phyloP scores from a whole-genome alignment of 2,888 invertebrate genomes.

The Leucozona laternaria region DNA sequence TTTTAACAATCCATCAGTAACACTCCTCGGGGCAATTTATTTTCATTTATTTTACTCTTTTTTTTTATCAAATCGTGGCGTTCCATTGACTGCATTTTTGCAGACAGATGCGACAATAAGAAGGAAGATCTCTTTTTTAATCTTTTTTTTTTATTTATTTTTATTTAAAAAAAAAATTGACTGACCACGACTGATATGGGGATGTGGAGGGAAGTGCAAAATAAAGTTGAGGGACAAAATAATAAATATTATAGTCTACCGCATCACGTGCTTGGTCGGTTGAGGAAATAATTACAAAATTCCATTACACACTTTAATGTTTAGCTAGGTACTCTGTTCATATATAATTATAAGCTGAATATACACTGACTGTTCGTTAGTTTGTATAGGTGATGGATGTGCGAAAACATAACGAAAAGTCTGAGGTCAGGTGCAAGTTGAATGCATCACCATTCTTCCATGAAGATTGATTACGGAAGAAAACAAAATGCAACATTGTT shows the following conservation, averaged over 20 bases:
- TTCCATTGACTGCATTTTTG: constrained; percentile 63
- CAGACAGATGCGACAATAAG: constrained; percentile 44
- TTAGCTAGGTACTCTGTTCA: background rate
- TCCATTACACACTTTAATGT: constrained; percentile 63
- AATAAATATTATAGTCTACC: constrained; percentile 13
- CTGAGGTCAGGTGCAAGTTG: constrained; percentile 61
- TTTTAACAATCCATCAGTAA: constrained; percentile 35
- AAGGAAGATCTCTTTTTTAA: constrained; percentile 17
- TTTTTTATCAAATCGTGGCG: constrained; percentile 32
- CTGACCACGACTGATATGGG: constrained; percentile 32
- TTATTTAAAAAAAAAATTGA: background rate
- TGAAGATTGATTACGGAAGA: constrained; percentile 42
- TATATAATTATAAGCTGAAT: background rate
- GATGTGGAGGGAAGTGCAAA: background rate
- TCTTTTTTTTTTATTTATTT: constrained; percentile 8
- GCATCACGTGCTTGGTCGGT: constrained; percentile 59
- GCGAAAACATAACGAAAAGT: background rate
- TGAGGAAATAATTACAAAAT: constrained; percentile 67
- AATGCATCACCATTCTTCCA: constrained; percentile 40
- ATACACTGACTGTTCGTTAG: background rate
- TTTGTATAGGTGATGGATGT: background rate
- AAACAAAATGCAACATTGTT: constrained; percentile 48
- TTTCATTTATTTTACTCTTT: constrained; percentile 7
- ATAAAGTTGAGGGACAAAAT: constrained; percentile 37
- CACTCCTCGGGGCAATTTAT: constrained; percentile 11